Base-by-base conservation (phyloP, 2,797 vertebrate genomes). In the Rhodeus uyekii region DNA sequence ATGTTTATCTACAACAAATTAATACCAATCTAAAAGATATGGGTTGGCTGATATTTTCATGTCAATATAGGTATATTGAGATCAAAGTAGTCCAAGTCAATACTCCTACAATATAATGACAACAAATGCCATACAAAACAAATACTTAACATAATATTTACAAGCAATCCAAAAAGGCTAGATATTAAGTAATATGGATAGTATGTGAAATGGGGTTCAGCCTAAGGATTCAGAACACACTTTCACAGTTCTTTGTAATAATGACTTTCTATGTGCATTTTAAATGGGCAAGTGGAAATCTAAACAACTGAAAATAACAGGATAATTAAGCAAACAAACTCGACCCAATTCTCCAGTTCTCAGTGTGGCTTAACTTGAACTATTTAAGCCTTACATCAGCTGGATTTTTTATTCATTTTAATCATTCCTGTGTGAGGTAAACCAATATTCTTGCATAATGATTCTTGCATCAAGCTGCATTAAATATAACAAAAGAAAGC, bases 291-390 rank as follows among this genome's bases (percentile, higher is more conserved):
- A 10, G 8, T 18, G 13, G 3, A 16, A 38, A 42, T 68, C n/a
- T 24, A 74, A 39, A 76, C 53, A 27, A 9, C 36, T 27, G 19
- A 81, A 72, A 19, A 29, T 39, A 80, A 61, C 29, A 64, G 44
- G 64, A 39, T 32, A 89, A 92, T 92, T 90, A 91, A 89, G 88
- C 87, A 87, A 19, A 76, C 83, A 65, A 78, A 50, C 60, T 58
- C 86, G 89, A 74, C 88, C 87, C 81, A 88, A 65, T 91, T 91
- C 88, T 91, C 87, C 76, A 87, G 85, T 81, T 89, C 69, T 85
- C 69, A 39, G 73, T 36, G 24, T 44, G 32, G 32, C 38, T 71
- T 71, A 77, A 71, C 81, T 89, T 69, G 82, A 90, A 87, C 89
- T 89, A 88, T 39, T 77, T 75, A 74, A 83, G 86, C 87, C 89